These are phyloP conservation scores for Pelecanus crispus DNA, from an alignment of 2,113 vertebrate species.

Conservation along the genomic window DNA sequence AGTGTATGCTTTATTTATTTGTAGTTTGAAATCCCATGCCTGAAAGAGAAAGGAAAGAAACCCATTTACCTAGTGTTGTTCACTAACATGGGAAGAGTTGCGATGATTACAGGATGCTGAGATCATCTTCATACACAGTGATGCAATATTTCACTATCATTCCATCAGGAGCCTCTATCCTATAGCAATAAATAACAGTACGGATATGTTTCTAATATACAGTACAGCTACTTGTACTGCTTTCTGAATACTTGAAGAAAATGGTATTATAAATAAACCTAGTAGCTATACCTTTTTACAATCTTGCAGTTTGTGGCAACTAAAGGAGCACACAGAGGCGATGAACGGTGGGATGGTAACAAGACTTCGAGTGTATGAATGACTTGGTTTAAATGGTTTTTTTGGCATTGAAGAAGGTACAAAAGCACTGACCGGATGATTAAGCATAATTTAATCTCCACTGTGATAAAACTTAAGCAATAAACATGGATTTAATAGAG, in stretches of 20 bases:
- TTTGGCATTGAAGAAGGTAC: constrained; percentile 72
- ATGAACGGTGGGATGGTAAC: constrained; percentile 76
- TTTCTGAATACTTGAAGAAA: constrained; percentile 80
- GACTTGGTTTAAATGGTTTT: constrained; percentile 54
- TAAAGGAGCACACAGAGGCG: constrained; percentile 66
- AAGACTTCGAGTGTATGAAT: constrained; percentile 73
- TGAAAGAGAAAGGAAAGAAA: constrained; percentile 40
- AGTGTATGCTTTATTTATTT: constrained; percentile 78
- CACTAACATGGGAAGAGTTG: constrained; percentile 64
- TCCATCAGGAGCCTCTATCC: constrained; percentile 79
- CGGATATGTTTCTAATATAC: constrained; percentile 56
- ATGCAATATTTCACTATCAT: constrained; percentile 56
- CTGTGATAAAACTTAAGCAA: constrained; percentile 78
- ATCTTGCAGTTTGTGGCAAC: constrained; percentile 57
- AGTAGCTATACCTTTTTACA: constrained; percentile 69
- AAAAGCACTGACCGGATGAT: constrained; percentile 72
- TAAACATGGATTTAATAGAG: constrained; percentile 78
- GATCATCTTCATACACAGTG: constrained; percentile 72
- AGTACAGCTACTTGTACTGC: constrained; percentile 60
- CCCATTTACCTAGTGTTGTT: constrained; percentile 26
- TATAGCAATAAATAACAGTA: constrained; percentile 67
- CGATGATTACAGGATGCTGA: constrained; percentile 55
- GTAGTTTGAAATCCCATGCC: constrained; percentile 55
- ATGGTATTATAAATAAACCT: constrained; percentile 63
- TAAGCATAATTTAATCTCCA: constrained; percentile 74